phyloP scores from a whole-genome alignment of 2,797 vertebrate genomes.

The Epinephelus awoara region DNA sequence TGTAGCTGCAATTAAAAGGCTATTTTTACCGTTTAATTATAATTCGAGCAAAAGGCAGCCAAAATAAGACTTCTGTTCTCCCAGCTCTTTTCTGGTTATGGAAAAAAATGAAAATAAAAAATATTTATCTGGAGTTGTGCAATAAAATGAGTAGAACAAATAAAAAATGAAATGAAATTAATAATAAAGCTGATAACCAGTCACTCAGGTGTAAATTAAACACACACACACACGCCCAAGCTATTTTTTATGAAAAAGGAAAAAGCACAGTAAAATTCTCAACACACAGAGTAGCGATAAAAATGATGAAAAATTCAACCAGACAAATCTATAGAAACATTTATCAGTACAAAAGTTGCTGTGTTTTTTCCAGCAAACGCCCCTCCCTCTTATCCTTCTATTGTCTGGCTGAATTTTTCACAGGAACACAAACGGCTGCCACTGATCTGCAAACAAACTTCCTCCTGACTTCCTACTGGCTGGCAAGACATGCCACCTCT shows the following conservation, averaged over 20 bases:
- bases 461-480: slow-evolving; percentile 72
- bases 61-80: too few relatives aligned
- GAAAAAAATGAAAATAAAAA: too few relatives aligned
- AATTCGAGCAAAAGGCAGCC: too few relatives aligned
- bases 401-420: slow-evolving; percentile 85
- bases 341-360: slow-evolving; percentile 1
- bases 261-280: slow-evolving; percentile 45
- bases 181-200: neutral
- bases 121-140: too few relatives aligned
- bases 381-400: slow-evolving; percentile 56
- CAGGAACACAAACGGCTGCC: slow-evolving; percentile 63
- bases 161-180: too few relatives aligned
- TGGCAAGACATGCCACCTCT: slow-evolving; percentile 64
- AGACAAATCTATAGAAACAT: slow-evolving; percentile 61
- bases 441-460: slow-evolving; percentile 68
- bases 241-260: slow-evolving; percentile 18
- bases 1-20: too few relatives aligned
- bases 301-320: slow-evolving; percentile 78
- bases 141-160: too few relatives aligned
- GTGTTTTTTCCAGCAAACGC: neutral
- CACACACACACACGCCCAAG: slow-evolving; percentile 19
- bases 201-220: neutral
- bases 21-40: too few relatives aligned
- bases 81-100: too few relatives aligned
- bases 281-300: slow-evolving; percentile 54